Evolutionary conservation across 2,888 invertebrate species (phyloP).

Genomic region (Macrosoma leucophasiata): DNA sequence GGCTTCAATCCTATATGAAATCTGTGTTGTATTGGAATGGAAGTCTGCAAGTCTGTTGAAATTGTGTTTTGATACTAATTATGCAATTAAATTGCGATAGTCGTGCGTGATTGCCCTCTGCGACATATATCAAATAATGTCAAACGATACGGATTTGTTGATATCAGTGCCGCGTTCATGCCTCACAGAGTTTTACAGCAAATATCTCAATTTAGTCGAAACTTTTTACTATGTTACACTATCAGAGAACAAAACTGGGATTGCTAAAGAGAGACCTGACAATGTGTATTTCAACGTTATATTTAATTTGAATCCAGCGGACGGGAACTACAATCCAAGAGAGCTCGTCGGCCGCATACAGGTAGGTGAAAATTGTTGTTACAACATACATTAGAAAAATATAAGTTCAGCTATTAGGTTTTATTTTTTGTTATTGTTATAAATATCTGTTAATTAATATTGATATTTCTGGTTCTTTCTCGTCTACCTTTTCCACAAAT

Average conservation of each 20-base stretch:
- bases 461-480: no score
- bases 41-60: conserved; percentile 28
- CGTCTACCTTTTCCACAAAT: no score
- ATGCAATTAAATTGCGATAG: conserved; percentile 53
- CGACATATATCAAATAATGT: conserved; percentile 49
- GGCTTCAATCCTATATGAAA: no score
- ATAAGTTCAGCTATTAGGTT: not conserved
- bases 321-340: conserved; percentile 55
- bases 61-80: conserved; percentile 53
- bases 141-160: conserved; percentile 55
- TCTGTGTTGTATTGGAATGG: conserved; percentile 9
- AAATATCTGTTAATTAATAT: no score
- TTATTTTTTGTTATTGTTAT: no score
- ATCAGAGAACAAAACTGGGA: conserved; percentile 52
- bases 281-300: conserved; percentile 61
- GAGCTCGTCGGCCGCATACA: conserved; percentile 62
- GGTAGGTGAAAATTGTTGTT: conserved; percentile 37
- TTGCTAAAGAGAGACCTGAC: conserved; percentile 49
- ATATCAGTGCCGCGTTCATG: conserved; percentile 64
- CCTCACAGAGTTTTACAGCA: conserved; percentile 58
- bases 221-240: conserved; percentile 70
- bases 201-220: conserved; percentile 67
- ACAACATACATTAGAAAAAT: conserved; percentile 1
- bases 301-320: conserved; percentile 60
- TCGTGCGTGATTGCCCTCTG: conserved; percentile 38